A percentile compares a stretch with the other conserved stretches of the same genome.
These are phyloP conservation scores for Papilio glaucus DNA, from an alignment of 1,140 invertebrate genomes.

Conservation along the genomic window DNA sequence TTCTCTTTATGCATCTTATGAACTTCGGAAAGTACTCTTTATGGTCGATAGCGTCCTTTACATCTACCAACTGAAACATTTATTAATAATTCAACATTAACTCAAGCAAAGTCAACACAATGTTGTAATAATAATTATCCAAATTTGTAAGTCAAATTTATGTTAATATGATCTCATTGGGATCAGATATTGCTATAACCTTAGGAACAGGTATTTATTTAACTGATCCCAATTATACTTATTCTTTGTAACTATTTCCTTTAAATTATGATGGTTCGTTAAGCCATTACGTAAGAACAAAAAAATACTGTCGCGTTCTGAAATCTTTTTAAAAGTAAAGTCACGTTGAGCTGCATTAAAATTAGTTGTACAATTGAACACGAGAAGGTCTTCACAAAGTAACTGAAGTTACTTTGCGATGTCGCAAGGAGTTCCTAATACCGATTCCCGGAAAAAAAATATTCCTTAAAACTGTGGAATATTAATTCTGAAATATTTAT, in stretches of 20 bases:
- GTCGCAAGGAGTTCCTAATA: neutral
- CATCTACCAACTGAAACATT: conserved; percentile 63
- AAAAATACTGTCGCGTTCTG: neutral
- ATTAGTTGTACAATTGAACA: neutral
- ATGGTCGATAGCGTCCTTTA: conserved; percentile 70
- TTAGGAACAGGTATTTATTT: neutral
- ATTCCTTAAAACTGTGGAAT: too few relatives aligned
- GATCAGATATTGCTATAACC: neutral
- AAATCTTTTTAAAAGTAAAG: neutral
- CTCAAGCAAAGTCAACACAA: conserved; percentile 17
- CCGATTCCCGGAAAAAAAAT: neutral
- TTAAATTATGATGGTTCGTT: too few relatives aligned
- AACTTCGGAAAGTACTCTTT: conserved; percentile 78
- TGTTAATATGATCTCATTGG: neutral
- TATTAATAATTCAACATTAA: conserved; percentile 28
- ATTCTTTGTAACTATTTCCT: neutral
- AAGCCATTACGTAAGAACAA: neutral
- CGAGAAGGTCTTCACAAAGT: neutral
- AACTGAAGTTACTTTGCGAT: neutral
- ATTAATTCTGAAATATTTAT: neutral
- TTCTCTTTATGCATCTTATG: conserved; percentile 75
- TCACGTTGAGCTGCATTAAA: neutral
- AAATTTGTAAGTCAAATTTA: conserved; percentile 22
- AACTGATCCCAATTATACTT: neutral
- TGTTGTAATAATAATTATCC: neutral